Evolutionary conservation across 1,140 invertebrate genomes (phyloP).

Genomic region (Arion vulgaris): DNA sequence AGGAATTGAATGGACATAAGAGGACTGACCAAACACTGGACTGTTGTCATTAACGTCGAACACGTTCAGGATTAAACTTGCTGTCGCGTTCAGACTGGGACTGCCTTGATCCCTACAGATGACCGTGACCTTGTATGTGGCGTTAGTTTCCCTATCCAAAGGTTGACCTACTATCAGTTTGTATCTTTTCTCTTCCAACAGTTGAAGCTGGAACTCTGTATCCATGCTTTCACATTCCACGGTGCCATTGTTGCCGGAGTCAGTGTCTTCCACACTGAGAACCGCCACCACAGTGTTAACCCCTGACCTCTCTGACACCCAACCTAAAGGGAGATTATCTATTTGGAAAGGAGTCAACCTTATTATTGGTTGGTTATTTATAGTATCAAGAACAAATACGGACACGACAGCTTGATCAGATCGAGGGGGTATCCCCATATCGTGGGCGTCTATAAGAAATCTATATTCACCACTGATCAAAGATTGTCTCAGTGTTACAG

Average conservation of each 20-base stretch:
- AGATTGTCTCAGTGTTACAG: conserved; percentile 17
- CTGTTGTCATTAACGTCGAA: conserved; percentile 62
- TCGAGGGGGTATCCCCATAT: conserved; percentile 71
- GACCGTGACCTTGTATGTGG: conserved; percentile 48
- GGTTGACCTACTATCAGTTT: conserved; percentile 53
- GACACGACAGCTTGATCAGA: conserved; percentile 79
- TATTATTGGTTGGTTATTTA: conserved; percentile 92
- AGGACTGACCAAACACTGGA: conserved; percentile 47
- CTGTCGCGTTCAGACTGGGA: conserved; percentile 51
- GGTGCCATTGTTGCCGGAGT: conserved; percentile 59
- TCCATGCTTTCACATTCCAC: conserved; percentile 55
- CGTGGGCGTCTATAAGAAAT: conserved; percentile 75
- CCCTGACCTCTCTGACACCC: conserved; percentile 69
- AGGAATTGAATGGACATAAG: conserved; percentile 41
- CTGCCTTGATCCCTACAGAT: conserved; percentile 57
- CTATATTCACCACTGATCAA: conserved; percentile 40
- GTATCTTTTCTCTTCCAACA: conserved; percentile 50
- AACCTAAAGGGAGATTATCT: conserved; percentile 51
- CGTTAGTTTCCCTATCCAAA: conserved; percentile 52
- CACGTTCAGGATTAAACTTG: conserved; percentile 51
- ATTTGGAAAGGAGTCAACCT: conserved; percentile 73
- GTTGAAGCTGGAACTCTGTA: conserved; percentile 54
- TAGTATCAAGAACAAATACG: conserved; percentile 84
- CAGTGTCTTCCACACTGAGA: conserved; percentile 56
- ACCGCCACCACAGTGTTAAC: conserved; percentile 59